Conservation (phyloP, 2,113 vertebrate species). For the Hippocampus zosterae region DNA sequence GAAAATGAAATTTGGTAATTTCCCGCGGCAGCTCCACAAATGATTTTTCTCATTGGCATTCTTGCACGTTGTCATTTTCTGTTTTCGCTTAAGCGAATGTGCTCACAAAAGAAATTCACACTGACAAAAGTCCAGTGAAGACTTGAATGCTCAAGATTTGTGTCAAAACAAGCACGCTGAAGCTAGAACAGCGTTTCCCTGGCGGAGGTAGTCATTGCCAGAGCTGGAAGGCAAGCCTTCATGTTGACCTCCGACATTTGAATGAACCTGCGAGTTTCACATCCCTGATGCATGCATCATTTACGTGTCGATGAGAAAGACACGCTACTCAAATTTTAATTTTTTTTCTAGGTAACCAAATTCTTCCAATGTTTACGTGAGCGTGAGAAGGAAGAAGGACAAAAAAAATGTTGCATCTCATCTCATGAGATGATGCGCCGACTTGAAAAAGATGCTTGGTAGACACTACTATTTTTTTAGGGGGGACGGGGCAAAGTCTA, state of each 20-base stretch:
- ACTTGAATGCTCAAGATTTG: neutral
- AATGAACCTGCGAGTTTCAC: conserved; percentile 43
- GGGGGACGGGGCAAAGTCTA: conserved; percentile 4
- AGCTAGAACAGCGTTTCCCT: neutral
- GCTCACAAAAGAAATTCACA: too few species aligned
- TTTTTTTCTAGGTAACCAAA: conserved; percentile 59
- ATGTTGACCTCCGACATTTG: conserved; percentile 41
- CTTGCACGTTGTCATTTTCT: too few species aligned
- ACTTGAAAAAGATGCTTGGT: neutral
- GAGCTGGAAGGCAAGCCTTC: neutral
- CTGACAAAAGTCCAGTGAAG: too few species aligned
- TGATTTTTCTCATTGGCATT: too few species aligned
- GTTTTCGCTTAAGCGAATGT: too few species aligned
- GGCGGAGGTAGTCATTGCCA: neutral
- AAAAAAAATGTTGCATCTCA: conserved; percentile 12
- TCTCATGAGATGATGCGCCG: neutral
- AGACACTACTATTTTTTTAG: neutral
- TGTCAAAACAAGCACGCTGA: too few species aligned
- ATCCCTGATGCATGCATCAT: conserved; percentile 1
- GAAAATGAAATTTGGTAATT: neutral
- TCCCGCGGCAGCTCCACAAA: too few species aligned
- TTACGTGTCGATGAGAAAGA: neutral
- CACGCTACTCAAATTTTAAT: conserved; percentile 33
- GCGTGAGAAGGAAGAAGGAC: conserved; percentile 32
- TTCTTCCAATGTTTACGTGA: conserved; percentile 57